Percentiles rank a stretch among this genome's conserved stretches.
These are phyloP conservation scores for Drosophila lacteicornis DNA, from an alignment of 1,140 invertebrate genomes.

Conservation along the genomic window DNA sequence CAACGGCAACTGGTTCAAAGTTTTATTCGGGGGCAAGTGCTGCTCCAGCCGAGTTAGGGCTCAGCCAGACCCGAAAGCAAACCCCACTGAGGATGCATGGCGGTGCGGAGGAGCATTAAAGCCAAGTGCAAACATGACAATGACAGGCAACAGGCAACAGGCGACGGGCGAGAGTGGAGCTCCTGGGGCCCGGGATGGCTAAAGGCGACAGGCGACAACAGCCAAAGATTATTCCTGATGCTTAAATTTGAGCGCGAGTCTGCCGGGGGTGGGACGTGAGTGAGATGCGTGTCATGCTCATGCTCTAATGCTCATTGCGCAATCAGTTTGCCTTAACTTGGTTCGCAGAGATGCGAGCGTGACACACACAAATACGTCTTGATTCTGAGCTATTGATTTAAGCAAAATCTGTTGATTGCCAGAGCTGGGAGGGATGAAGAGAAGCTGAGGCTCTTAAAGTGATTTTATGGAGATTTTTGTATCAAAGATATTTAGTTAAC, in stretches of 20 bases:
- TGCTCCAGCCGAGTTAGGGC: neutral
- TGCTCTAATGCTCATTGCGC: slow-evolving; percentile 56
- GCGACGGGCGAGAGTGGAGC: slow-evolving; percentile 11
- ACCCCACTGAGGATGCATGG: slow-evolving; percentile 17
- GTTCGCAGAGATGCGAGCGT: slow-evolving; percentile 35
- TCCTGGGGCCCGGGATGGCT: neutral
- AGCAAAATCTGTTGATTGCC: slow-evolving; percentile 25
- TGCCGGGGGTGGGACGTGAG: slow-evolving; percentile 23
- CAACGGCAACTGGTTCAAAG: slow-evolving; percentile 32
- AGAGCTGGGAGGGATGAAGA: neutral
- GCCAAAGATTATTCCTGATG: slow-evolving; percentile 59
- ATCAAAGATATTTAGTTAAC: neutral
- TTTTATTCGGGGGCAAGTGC: slow-evolving; percentile 39
- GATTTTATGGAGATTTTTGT: neutral
- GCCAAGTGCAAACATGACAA: slow-evolving; percentile 63
- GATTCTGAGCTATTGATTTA: slow-evolving; percentile 42
- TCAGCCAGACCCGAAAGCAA: slow-evolving; percentile 22
- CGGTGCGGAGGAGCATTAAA: slow-evolving; percentile 51
- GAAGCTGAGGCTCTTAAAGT: neutral
- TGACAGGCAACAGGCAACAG: slow-evolving; percentile 56
- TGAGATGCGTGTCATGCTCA: slow-evolving; percentile 49
- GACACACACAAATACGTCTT: slow-evolving; percentile 30
- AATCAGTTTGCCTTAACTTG: slow-evolving; percentile 52
- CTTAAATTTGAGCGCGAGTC: slow-evolving; percentile 48
- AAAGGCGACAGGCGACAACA: slow-evolving; percentile 53